A percentile compares a stretch with the other conserved stretches of the same genome.
Evolutionary conservation across 2,113 vertebrate species (phyloP).

Genomic region (Amblyopsis rosae): DNA sequence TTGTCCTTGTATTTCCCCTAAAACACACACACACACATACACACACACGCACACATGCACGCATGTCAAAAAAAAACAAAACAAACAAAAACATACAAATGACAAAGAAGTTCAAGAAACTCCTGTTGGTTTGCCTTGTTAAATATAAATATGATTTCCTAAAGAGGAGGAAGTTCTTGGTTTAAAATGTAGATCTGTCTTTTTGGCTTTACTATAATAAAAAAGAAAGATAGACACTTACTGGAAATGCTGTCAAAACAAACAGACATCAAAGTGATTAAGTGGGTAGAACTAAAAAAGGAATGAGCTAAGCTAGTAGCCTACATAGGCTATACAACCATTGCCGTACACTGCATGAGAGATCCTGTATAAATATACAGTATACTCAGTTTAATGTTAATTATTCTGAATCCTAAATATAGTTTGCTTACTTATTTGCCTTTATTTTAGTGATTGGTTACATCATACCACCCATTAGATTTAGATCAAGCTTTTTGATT

Average conservation of each 20-base stretch:
- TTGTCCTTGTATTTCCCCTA: slow-evolving; percentile 89
- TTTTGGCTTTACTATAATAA: not conserved
- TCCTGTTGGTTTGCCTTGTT: not conserved
- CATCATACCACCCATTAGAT: too few relatives aligned
- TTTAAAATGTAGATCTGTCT: not conserved
- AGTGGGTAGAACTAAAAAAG: not conserved
- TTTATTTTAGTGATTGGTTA: too few relatives aligned
- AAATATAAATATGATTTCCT: not conserved
- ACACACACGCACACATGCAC: not conserved
- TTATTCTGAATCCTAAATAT: too few relatives aligned
- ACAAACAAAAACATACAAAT: not conserved
- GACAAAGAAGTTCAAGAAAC: too few relatives aligned
- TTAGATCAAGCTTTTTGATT: too few relatives aligned
- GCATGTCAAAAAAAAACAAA: not conserved
- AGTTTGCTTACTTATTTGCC: too few relatives aligned
- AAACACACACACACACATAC: slow-evolving; percentile 4
- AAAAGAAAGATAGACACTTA: not conserved
- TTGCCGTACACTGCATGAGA: too few relatives aligned
- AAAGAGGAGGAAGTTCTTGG: not conserved
- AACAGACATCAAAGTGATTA: not conserved
- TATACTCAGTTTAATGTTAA: too few relatives aligned
- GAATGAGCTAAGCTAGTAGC: slow-evolving; percentile 13
- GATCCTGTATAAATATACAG: too few relatives aligned
- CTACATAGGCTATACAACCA: too few relatives aligned
- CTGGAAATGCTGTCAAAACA: not conserved